These are phyloP conservation scores for Druceiella hillmani DNA, from an alignment of 2,888 invertebrate genomes.

Conservation along the genomic window DNA sequence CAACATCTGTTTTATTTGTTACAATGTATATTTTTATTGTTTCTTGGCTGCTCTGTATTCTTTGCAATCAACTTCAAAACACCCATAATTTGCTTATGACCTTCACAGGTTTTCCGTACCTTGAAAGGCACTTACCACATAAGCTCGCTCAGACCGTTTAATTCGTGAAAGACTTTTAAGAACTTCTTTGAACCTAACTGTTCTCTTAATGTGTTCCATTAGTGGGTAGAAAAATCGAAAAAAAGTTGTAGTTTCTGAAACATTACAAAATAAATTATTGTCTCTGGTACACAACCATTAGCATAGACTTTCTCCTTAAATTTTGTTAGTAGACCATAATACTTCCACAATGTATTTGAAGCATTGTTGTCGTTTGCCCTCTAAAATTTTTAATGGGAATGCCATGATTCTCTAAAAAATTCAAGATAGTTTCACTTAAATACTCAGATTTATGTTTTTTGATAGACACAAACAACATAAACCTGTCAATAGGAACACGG, in stretches of 20 bases:
- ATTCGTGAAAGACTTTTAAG: constrained; percentile 21
- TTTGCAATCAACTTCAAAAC: constrained; percentile 18
- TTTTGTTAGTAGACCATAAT: constrained; percentile 24
- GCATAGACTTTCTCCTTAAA: constrained; percentile 19
- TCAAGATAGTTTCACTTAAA: constrained; percentile 11
- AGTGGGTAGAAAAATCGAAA: constrained; percentile 19
- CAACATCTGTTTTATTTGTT: constrained; percentile 17
- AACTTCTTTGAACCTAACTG: constrained; percentile 19
- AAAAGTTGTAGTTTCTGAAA: constrained; percentile 22
- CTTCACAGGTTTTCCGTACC: too few species aligned
- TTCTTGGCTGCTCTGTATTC: constrained; percentile 17
- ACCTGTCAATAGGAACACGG: constrained; percentile 22
- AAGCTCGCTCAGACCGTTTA: constrained; percentile 23
- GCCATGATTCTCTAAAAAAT: too few species aligned
- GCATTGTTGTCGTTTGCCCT: constrained; percentile 26
- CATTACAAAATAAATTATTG: constrained; percentile 21
- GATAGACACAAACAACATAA: constrained; percentile 24
- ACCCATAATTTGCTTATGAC: constrained; percentile 20
- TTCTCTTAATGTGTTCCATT: constrained; percentile 17
- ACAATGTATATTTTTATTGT: constrained; percentile 16
- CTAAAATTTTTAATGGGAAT: constrained; percentile 21
- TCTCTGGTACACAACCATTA: constrained; percentile 14
- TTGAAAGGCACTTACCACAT: constrained; percentile 19
- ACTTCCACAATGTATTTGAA: constrained; percentile 24
- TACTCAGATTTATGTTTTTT: constrained; percentile 25